phyloP scores from a whole-genome alignment of 1,140 invertebrate genomes.

The Kradibia gibbosae region DNA sequence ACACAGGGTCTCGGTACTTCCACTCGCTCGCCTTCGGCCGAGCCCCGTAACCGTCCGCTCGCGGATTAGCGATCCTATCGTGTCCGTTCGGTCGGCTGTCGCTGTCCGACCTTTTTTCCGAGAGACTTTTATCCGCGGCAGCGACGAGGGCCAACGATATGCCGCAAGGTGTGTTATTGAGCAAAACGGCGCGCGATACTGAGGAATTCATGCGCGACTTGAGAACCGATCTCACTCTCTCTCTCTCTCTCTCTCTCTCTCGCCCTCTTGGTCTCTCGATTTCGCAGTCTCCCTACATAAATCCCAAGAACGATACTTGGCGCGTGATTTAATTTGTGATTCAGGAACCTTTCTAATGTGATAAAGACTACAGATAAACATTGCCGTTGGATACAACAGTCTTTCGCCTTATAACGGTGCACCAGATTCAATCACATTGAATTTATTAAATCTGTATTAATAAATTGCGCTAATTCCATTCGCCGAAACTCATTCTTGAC shows the following conservation, averaged over 20 bases:
- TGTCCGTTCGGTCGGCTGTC: background rate
- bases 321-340: slow-evolving; percentile 22
- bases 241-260: no score
- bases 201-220: slow-evolving; percentile 10
- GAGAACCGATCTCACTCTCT: background rate
- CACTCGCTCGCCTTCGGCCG: background rate
- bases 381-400: slow-evolving; percentile 8
- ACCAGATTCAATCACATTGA: background rate
- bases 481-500: background rate
- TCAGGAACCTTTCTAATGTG: slow-evolving; percentile 10
- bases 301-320: background rate
- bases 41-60: slow-evolving; percentile 1
- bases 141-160: slow-evolving; percentile 27
- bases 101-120: background rate
- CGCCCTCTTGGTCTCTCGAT: no score
- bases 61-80: slow-evolving; percentile 34
- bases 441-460: background rate
- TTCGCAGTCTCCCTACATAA: background rate
- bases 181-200: slow-evolving; percentile 20
- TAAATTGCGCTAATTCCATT: slow-evolving; percentile 11
- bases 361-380: slow-evolving; percentile 12
- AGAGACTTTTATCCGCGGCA: slow-evolving; percentile 5
- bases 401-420: background rate
- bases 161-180: slow-evolving; percentile 35
- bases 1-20: background rate